Evolutionary conservation across 2,888 invertebrate species (phyloP), one percentile per base, ranked within the genome.

Genomic region (Epinotia demarniana): DNA sequence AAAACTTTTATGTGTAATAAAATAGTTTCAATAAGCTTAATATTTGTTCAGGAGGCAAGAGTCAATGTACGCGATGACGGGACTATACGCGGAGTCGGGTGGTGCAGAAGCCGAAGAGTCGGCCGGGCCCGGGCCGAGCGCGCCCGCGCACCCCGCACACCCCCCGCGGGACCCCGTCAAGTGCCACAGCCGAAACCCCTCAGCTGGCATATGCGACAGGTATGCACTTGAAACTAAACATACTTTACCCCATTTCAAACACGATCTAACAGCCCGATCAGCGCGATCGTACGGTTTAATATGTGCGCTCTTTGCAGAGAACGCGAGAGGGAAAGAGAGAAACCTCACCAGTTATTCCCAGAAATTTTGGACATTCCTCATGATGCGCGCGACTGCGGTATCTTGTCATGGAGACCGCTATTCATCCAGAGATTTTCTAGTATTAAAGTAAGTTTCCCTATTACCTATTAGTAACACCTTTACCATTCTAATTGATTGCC

Each of bases 41-140:
- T 61, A 66, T 78, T 77, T 79, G 53, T 76, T 66, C 79, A 95
- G 97, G 87, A 95, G 97, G 90, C 97, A 97, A 95, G 97, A 97
- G 90, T 97, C 97, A 84, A 97, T 97, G 97, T 97, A 97, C 90
- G 97, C 97, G 81, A 97, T 97, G 97, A 97, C 97, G 62, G 97
- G 97, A 46, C 94, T 97, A 76, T 97, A 97, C 89, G 96, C 97
- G 77, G 97, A 97, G 86, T 95, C 95, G 49, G 95, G 96, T 49
- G 95, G 96, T 81, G 95, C 94, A 79, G 96, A 96, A 81, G 94
- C 95, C 79, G 95, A 93, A 79, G 94, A 94, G 79, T 94, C 92
- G 23, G 91, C 93, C 19, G 94, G 92, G 6, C 95, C 94, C 19
- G 94, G 92, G 5, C 95, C 94, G 78, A 94, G 92, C 83, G 89